Evolutionary conservation across 2,797 vertebrate species (phyloP).

Genomic region (Acestrorhynchus altus): DNA sequence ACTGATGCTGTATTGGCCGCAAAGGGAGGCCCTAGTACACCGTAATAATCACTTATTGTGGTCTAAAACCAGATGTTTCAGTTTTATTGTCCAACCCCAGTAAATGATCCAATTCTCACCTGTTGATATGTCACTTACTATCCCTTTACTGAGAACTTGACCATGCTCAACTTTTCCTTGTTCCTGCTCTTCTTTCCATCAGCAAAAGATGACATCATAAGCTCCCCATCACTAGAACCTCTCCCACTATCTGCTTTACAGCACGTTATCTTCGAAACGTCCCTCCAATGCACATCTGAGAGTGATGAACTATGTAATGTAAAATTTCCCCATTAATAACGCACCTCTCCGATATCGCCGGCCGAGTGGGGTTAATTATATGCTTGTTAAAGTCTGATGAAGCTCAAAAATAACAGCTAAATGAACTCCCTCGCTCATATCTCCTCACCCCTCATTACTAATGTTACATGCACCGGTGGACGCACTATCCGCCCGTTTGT

Average conservation of each 20-base stretch:
- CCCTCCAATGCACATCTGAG: conserved; percentile 20
- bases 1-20: too few relatives aligned
- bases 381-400: conserved; percentile 63
- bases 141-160: neutral
- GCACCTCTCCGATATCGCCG: conserved; percentile 55
- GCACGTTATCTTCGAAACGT: conserved; percentile 31
- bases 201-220: neutral
- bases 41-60: too few relatives aligned
- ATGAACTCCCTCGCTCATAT: conserved; percentile 52
- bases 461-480: conserved; percentile 30
- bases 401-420: conserved; percentile 56
- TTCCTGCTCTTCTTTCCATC: neutral
- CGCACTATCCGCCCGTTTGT: neutral
- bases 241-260: neutral
- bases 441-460: conserved; percentile 46
- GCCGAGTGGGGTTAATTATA: conserved; percentile 61
- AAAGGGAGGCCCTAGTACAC: too few relatives aligned
- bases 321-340: conserved; percentile 63
- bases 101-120: too few relatives aligned
- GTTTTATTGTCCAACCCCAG: too few relatives aligned
- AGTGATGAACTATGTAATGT: conserved; percentile 55
- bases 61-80: too few relatives aligned
- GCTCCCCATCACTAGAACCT: neutral
- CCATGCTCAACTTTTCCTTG: neutral
- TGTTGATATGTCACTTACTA: too few relatives aligned